Conservation (phyloP, 2,113 vertebrate genomes). For the Brachypodius melanocephalos region DNA sequence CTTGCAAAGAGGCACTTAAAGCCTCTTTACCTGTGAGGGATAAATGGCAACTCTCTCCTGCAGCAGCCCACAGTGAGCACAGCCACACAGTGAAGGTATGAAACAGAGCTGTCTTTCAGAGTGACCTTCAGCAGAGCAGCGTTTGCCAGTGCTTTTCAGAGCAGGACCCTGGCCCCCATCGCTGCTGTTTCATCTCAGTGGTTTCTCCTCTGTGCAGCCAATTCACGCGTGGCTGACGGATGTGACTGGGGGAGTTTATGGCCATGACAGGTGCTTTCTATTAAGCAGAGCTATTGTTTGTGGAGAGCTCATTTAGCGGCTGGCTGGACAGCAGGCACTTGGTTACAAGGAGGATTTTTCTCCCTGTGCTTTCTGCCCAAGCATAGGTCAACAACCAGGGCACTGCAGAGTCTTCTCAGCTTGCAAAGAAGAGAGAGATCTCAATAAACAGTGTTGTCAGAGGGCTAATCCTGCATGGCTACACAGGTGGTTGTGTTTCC, state of each 20-base stretch:
- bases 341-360: constrained; percentile 43
- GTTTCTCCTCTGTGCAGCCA: constrained; percentile 22
- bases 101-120: background rate
- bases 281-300: constrained; percentile 53
- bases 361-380: background rate
- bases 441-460: background rate
- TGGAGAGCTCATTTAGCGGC: constrained; percentile 52
- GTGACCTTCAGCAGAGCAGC: constrained; percentile 15
- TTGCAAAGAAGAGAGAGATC: background rate
- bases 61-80: background rate
- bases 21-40: background rate
- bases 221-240: constrained; percentile 19
- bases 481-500: background rate
- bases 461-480: background rate
- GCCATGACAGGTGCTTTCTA: constrained; percentile 44
- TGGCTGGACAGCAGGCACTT: constrained; percentile 49
- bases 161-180: background rate
- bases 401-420: background rate
- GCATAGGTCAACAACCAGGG: background rate
- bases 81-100: background rate
- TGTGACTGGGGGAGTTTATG: constrained; percentile 41
- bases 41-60: background rate
- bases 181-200: background rate
- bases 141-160: background rate
- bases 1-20: background rate